Evolutionary conservation across 1,140 invertebrate genomes (phyloP), one percentile per base, ranked within the genome.

Genomic region (Palaemon carinicauda): DNA sequence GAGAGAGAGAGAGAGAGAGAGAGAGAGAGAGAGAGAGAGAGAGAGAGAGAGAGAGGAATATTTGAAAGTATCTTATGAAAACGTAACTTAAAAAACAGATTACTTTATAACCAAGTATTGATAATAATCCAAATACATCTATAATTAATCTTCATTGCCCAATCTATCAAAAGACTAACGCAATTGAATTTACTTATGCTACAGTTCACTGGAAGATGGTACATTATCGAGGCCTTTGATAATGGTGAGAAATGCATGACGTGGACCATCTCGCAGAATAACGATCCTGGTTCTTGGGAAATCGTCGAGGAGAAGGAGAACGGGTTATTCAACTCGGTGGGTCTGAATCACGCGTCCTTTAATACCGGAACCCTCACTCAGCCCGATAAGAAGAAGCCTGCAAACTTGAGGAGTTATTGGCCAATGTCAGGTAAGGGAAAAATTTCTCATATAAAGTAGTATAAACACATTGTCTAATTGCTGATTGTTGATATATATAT

Each of bases 191-290:
- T 31, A 1, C 3, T 50, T 21, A 24, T 27, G 41, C n/a, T n/a
- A 31, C 91, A 96, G 95, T 94, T 96, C 91, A 91, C 96, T 52
- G 96, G 96, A 0, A 90, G 95, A 24, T 96, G 96, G 96, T 95
- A 95, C 91, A 95, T 95, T 0, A 94, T 96, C n/a, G 95, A 96
- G 91, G 96, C 96, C 91, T 96, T 96, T 3, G 95, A 95, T 3
- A 96, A 96, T 0, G 94, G 94, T 0, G 96, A 95, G 54, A 93
- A 94, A 88, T 97, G 96, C 90, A 93, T 96, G 88, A 94, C 94
- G 4, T 96, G 96, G 90, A 96, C 96, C 90, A 96, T 96, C 90
- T 95, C 94, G 0, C 92, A 92, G 77, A 89, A 74, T 0, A 7
- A 87, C 17, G 93, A 93, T 0, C 93, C 94, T 0, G 93, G 93